Evolutionary conservation across 2,888 invertebrate genomes (phyloP).

Genomic region (Coleophora flavipennella): DNA sequence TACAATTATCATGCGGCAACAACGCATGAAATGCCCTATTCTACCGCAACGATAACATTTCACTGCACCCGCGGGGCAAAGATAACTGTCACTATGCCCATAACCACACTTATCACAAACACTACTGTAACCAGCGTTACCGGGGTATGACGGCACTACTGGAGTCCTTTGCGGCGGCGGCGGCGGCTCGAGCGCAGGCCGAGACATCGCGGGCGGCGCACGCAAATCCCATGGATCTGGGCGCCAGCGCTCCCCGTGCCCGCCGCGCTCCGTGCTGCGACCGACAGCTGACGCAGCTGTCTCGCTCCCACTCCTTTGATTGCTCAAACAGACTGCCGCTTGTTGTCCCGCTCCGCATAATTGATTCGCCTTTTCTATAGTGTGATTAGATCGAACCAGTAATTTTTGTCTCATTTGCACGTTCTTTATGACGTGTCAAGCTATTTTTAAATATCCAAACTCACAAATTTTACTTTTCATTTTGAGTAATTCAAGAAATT

Average conservation of each 20-base stretch:
- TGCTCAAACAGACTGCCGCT: neutral
- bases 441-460: constrained; percentile 12
- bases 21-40: constrained; percentile 4
- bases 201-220: neutral
- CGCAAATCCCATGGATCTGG: neutral
- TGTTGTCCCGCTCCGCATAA: constrained; percentile 8
- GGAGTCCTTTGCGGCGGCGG: neutral
- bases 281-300: neutral
- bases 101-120: neutral
- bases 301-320: neutral
- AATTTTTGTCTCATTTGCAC: constrained; percentile 4
- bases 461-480: constrained; percentile 13
- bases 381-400: constrained; percentile 2
- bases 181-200: neutral
- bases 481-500: constrained; percentile 8
- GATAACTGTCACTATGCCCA: neutral
- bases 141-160: neutral
- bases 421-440: constrained; percentile 16
- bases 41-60: constrained; percentile 3
- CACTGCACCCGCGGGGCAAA: neutral
- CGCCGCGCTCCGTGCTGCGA: neutral
- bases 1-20: neutral
- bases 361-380: constrained; percentile 7
- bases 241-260: neutral
- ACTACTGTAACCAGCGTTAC: neutral